Conservation (phyloP, 2,113 vertebrate species). For the Phalacrocorax carbo region DNA sequence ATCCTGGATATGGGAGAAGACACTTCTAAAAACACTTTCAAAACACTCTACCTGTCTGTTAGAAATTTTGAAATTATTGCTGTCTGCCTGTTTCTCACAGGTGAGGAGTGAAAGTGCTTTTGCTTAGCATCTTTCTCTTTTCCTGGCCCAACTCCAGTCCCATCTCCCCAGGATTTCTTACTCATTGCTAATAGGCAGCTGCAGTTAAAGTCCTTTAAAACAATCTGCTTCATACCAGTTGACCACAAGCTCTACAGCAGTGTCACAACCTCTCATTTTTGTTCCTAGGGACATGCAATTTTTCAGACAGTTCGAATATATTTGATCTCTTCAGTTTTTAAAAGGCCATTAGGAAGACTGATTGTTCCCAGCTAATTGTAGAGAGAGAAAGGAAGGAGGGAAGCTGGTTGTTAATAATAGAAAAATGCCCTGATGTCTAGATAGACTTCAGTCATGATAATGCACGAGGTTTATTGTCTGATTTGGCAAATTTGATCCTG, state of each 20-base stretch:
- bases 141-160: background rate
- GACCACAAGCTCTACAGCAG: background rate
- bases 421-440: background rate
- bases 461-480: fast-evolving
- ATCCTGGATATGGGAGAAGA: background rate
- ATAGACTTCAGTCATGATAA: background rate
- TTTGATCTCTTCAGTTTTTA: background rate
- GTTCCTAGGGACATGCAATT: background rate
- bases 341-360: background rate
- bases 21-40: background rate
- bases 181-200: background rate
- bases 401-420: background rate
- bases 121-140: background rate
- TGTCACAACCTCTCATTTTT: background rate
- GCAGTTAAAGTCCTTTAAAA: background rate
- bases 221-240: background rate
- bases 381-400: background rate
- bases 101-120: background rate
- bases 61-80: background rate
- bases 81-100: background rate
- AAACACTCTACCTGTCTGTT: background rate
- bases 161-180: background rate
- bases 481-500: background rate
- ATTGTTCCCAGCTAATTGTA: background rate
- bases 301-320: background rate